Base-by-base conservation (phyloP, 2,888 invertebrate genomes). In the Amphipoea oculea region DNA sequence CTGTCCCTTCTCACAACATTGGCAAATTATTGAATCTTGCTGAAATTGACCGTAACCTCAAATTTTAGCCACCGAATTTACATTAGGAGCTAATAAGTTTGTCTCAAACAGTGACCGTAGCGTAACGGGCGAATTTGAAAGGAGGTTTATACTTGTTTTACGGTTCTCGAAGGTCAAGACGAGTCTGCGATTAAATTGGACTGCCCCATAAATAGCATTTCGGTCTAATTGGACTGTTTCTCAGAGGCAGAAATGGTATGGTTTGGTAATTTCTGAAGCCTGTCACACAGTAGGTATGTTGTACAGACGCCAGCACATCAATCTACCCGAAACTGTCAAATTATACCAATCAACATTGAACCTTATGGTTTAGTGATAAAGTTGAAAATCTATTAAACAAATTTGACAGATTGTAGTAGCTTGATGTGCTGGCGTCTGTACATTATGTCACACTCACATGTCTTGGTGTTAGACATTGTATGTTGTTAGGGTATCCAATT, bases 21-120 rank as follows among this genome's bases (percentile, higher is more conserved):
- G 73, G 42, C 79, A 85, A 81, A 75, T 88, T 89, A 89, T 84
- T 81, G 82, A 82, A 84, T 85, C 73, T 77, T 62, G 23, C 78
- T 78, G 69, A 42, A 81, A 82, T 80, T 81, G 88, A 82, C 86
- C 76, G 75, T 29, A 76, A 57, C 80, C 78, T 79, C 69, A 81
- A 68, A 86, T 81, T 70, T 84, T 82, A 48, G 63, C 68, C 12
- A 51, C 68, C 40, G 20, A 63, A 82, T 84, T 82, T 73, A 57
- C 73, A 75, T 88, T 78, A 75, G 60, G 40, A 76, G 63, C 57
- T 78, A 70, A 81, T 84, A 87, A 82, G 65, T 82, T 77, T 48
- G 76, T 20, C 42, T 40, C 54, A 11, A 78, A 81, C 66, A 73
- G 72, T 73, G 75, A 63, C 76, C 71, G 40, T 36, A 73, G 14